Percentiles rank a stretch among this genome's conserved stretches.
phyloP scores from a whole-genome alignment of 2,113 vertebrate genomes.

The Pseudolaguvia tuberculata region DNA sequence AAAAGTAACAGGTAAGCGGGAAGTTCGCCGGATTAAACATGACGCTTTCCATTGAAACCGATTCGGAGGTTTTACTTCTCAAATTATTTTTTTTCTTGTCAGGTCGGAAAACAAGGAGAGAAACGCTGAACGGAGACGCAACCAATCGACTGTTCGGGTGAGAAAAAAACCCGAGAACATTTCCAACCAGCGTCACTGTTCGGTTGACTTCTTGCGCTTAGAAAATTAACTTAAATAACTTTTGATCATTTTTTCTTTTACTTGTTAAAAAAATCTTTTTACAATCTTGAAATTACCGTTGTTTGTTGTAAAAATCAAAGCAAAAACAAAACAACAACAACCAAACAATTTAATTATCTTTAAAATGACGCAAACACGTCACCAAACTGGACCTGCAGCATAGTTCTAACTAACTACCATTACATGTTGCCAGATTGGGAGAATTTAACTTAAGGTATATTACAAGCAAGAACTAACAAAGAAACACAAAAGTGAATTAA shows the following conservation, averaged over 20 bases:
- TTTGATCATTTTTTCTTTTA: background rate
- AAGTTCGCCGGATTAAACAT: background rate
- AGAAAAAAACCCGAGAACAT: background rate
- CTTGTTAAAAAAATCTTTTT: background rate
- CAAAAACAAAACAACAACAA: too few species aligned
- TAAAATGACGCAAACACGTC: background rate
- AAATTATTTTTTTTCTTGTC: background rate
- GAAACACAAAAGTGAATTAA: too few species aligned
- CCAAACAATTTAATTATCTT: background rate
- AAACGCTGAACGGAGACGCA: background rate
- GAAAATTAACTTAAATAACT: background rate
- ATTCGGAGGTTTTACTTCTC: background rate
- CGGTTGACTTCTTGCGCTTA: background rate
- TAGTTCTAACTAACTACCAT: background rate
- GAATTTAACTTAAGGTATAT: background rate
- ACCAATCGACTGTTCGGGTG: background rate
- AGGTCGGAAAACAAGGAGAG: background rate
- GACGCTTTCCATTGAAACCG: background rate
- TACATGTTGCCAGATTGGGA: background rate
- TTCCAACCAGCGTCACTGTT: background rate
- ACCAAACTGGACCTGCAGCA: slow-evolving; percentile 26
- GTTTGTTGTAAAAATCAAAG: background rate
- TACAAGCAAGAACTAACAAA: too few species aligned
- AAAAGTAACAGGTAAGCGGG: slow-evolving; percentile 16
- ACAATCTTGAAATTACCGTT: background rate